Conservation (phyloP, 2,113 vertebrate genomes). For the Campylomormyrus numenius region DNA sequence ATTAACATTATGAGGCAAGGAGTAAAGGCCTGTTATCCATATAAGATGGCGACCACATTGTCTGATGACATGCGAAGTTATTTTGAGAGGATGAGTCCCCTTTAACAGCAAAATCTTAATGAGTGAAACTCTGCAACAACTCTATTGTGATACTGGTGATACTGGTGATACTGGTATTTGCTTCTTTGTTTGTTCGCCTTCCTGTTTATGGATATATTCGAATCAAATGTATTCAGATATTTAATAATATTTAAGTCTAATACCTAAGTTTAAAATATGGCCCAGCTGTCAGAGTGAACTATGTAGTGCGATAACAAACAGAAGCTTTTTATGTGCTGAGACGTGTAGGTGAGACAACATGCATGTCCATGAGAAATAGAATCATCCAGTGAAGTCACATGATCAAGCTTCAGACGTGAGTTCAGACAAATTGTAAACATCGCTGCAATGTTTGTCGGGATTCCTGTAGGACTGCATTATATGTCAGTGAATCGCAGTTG, state of each 20-base stretch:
- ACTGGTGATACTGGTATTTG: not conserved
- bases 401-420: not conserved
- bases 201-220: not conserved
- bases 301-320: not conserved
- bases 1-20: not conserved
- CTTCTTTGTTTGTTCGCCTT: not conserved
- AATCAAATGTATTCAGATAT: not conserved
- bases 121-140: not conserved
- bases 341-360: not conserved
- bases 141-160: not conserved
- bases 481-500: not conserved
- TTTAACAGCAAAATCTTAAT: not conserved
- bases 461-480: not conserved
- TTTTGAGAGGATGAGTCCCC: not conserved
- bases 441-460: not conserved
- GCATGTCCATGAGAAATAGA: not conserved
- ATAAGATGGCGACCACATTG: not conserved
- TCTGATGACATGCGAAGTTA: not conserved
- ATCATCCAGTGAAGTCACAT: not conserved
- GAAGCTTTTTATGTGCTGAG: not conserved
- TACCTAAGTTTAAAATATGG: not conserved
- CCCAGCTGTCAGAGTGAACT: not conserved
- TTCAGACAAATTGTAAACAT: not conserved
- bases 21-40: not conserved
- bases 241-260: not conserved